Conservation (phyloP, 2,113 vertebrate species). For the Melanerpes aurifrons region DNA sequence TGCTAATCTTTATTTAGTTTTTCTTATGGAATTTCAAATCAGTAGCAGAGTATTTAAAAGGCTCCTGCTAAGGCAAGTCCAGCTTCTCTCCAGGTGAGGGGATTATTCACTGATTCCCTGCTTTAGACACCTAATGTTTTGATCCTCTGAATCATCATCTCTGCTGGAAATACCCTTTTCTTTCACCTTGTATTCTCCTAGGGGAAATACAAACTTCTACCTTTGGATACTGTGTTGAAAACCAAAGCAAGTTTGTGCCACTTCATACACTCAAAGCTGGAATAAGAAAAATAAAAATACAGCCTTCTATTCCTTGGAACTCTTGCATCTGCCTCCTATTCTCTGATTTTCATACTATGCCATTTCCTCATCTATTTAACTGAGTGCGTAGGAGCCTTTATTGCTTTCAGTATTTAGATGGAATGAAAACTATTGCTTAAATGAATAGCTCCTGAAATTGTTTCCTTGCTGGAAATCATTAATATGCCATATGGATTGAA, state of each 20-base stretch:
- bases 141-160: background rate
- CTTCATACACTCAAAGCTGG: background rate
- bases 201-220: background rate
- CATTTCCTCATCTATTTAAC: conserved; percentile 24
- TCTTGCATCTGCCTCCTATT: conserved; percentile 10
- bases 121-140: background rate
- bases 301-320: background rate
- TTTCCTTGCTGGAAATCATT: conserved; percentile 12
- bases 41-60: background rate
- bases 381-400: background rate
- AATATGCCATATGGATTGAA: conserved; percentile 18
- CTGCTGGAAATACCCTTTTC: background rate
- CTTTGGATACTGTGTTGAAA: background rate
- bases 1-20: background rate
- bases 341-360: background rate
- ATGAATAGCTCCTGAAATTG: conserved; percentile 42
- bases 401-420: conserved; percentile 23
- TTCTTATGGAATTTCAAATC: background rate
- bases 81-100: background rate
- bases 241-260: background rate
- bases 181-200: background rate
- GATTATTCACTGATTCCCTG: background rate
- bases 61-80: background rate
- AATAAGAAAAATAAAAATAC: conserved; percentile 1
- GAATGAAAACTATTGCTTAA: conserved; percentile 33